Conservation (phyloP, 2,888 invertebrate species). For the Orthosia gracilis region DNA sequence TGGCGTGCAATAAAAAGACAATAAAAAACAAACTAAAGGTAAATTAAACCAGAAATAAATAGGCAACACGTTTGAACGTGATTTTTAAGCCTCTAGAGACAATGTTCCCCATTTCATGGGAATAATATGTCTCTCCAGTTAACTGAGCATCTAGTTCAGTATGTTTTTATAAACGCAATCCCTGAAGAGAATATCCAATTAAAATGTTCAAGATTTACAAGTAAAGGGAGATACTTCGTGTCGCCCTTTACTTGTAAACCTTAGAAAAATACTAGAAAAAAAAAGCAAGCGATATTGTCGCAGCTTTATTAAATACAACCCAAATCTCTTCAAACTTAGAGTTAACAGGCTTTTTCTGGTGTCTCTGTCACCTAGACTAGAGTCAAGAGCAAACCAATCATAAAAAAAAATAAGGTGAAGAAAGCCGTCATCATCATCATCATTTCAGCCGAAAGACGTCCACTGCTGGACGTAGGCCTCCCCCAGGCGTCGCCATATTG, state of each 20-base stretch:
- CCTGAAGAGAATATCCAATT: constrained; percentile 45
- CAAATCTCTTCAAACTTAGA: too few species aligned
- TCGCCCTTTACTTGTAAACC: too few species aligned
- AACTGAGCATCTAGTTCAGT: constrained; percentile 3
- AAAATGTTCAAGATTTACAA: constrained; percentile 37
- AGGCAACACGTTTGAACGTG: constrained; percentile 75
- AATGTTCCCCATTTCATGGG: constrained; percentile 65
- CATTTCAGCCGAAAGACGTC: too few species aligned
- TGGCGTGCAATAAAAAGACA: constrained; percentile 78
- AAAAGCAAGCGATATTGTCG: neutral
- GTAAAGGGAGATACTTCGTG: neutral
- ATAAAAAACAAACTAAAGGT: constrained; percentile 78
- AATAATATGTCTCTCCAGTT: constrained; percentile 49
- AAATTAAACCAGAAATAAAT: constrained; percentile 81
- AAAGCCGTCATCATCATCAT: too few species aligned
- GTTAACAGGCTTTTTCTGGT: too few species aligned
- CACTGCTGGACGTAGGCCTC: too few species aligned
- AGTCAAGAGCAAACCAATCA: too few species aligned
- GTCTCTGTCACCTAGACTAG: too few species aligned
- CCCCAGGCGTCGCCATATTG: too few species aligned
- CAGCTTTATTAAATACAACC: neutral
- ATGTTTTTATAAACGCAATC: constrained; percentile 20
- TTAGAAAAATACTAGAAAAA: neutral
- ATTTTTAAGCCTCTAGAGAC: constrained; percentile 72
- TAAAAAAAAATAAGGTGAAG: too few species aligned